phyloP scores from a whole-genome alignment of 2,113 vertebrate species.

The Odontesthes bonariensis region DNA sequence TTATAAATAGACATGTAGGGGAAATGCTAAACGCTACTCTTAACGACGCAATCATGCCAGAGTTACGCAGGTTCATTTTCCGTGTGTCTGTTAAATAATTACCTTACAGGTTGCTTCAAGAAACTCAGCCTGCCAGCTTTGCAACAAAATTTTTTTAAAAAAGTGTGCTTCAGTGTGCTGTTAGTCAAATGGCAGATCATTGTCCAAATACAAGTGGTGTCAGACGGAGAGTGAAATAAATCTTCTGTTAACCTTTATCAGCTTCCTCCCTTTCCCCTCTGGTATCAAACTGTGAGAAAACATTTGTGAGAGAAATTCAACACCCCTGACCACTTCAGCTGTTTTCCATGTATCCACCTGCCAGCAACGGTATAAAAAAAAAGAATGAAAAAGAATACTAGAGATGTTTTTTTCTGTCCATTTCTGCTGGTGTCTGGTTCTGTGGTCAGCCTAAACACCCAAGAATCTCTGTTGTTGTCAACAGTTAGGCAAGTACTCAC shows the following conservation, averaged over 20 bases:
- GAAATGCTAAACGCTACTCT: background rate
- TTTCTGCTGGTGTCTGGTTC: background rate
- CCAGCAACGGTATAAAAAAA: background rate
- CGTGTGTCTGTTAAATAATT: background rate
- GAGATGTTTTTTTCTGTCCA: no score
- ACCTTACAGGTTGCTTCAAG: background rate
- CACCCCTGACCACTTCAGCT: background rate
- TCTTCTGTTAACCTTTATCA: background rate
- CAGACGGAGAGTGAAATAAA: background rate
- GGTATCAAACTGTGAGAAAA: conserved; percentile 17
- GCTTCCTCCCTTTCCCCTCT: background rate
- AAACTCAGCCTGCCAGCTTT: background rate
- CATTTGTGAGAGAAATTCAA: conserved; percentile 23
- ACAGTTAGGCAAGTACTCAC: background rate
- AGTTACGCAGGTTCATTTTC: no score
- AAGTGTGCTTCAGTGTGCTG: background rate
- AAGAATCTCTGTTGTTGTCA: background rate
- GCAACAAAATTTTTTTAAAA: background rate
- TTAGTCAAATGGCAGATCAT: background rate
- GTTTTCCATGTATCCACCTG: background rate
- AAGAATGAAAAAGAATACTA: no score
- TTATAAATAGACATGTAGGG: no score
- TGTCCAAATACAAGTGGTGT: background rate
- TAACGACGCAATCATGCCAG: background rate
- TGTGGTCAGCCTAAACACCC: no score